Base-by-base conservation (phyloP, 1,140 invertebrate genomes). In the Macrocentrus cingulum region DNA sequence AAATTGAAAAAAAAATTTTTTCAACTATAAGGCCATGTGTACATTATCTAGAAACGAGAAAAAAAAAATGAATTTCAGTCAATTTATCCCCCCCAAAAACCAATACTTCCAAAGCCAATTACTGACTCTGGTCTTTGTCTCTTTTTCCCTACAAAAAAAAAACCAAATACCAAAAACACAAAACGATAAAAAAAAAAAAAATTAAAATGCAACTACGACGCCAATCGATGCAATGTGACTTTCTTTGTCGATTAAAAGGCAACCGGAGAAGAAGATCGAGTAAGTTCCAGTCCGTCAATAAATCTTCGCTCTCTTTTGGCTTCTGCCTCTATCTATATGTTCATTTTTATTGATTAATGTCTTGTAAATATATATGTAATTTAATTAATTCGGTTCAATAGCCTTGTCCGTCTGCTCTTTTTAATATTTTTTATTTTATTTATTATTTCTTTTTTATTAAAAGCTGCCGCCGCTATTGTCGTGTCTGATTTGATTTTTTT, bases 211-310 rank as follows among this genome's bases (percentile, higher is more conserved):
- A 72, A 60, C 68, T 67, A 66, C 64, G 69, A 68, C 55, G 68
- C 65, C 71, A 67, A 73, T 72, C 69, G 72, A 75, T 72, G 68
- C 34, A 66, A 70, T 71, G 71, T 71, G 72, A 66, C 70, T 68
- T 71, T 73, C 68, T 67, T 68, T 71, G 71, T 72, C 67, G 67
- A 69, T 71, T 69, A n/a, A 75, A 76, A 80, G 77, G 77, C 76
- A 80, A 67, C 76, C 75, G 70, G 77, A 80, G 69, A 80, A 79
- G 74, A 80, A 79, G 70, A 74, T 72, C 72, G 77, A 80, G 77
- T 80, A 80, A 80, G 77, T 80, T 68, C 42, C 23, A 62, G 49
- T 62, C 34, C 57, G 36, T 44, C 49, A 56, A 54, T 58, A 32
- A 37, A 20, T 49, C 29, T 11, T 34, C 29, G 29, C 29, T 34